These are phyloP conservation scores for Anolis apletophallus DNA, from an alignment of 2,797 vertebrate species.

Conservation along the genomic window DNA sequence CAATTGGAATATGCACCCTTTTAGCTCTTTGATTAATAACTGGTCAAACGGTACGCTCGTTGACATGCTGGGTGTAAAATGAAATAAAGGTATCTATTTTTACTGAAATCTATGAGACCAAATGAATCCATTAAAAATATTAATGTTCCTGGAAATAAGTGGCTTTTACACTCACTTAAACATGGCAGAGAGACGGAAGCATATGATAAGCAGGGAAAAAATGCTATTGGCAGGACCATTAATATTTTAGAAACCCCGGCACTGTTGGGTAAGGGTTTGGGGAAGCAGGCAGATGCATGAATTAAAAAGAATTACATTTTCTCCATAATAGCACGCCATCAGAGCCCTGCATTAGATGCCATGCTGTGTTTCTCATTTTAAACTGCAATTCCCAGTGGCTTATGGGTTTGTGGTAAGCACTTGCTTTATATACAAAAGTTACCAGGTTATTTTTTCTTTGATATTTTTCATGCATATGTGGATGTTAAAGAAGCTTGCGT, in stretches of 20 bases:
- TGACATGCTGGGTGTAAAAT: constrained; percentile 14
- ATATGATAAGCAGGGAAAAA: constrained; percentile 20
- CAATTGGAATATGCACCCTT: not conserved
- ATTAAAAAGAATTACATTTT: constrained; percentile 11
- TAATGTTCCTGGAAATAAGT: constrained; percentile 35
- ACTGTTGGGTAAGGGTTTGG: not conserved
- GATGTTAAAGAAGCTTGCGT: not conserved
- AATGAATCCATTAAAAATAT: constrained; percentile 42
- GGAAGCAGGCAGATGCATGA: not conserved
- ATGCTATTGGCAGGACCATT: constrained; percentile 3
- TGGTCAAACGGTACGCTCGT: not conserved
- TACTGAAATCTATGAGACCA: constrained; percentile 25
- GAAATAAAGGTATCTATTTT: constrained; percentile 35
- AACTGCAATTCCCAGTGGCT: not conserved
- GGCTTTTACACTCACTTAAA: constrained; percentile 43
- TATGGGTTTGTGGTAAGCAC: not conserved
- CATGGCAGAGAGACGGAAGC: constrained; percentile 11
- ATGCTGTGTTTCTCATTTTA: not conserved
- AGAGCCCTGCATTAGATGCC: not conserved
- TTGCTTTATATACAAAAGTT: not conserved
- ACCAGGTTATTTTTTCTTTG: not conserved
- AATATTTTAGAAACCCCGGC: constrained; percentile 34
- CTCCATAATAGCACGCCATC: not conserved
- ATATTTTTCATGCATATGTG: not conserved
- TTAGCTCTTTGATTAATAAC: constrained; percentile 34